A percentile compares a stretch with the other conserved stretches of the same genome.
These are phyloP conservation scores for Ophion obscuratus DNA, from an alignment of 2,888 invertebrate species.

Conservation along the genomic window DNA sequence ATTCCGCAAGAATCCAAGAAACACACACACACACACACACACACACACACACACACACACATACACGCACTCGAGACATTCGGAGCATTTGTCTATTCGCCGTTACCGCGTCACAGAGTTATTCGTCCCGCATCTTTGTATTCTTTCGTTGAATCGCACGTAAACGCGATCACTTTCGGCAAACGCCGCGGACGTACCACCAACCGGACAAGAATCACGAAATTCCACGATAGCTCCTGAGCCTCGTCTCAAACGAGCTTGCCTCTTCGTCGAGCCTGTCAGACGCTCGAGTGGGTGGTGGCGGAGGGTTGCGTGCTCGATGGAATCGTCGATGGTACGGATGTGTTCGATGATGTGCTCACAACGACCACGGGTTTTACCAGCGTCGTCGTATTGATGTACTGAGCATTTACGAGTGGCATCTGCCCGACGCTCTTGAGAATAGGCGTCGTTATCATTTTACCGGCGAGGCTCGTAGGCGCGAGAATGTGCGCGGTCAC, in stretches of 20 bases:
- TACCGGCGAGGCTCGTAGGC: constrained; percentile 87
- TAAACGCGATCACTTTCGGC: constrained; percentile 15
- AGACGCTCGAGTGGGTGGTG: constrained; percentile 78
- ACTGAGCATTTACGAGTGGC: constrained; percentile 89
- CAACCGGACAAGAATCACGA: constrained; percentile 25
- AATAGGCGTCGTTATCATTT: constrained; percentile 86
- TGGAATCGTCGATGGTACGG: constrained; percentile 77
- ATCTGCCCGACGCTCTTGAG: constrained; percentile 87
- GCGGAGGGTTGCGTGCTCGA: constrained; percentile 77
- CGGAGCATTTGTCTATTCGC: neutral
- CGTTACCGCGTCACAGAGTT: constrained; percentile 1
- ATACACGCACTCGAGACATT: neutral
- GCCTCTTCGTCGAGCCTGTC: constrained; percentile 77
- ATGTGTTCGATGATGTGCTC: constrained; percentile 83
- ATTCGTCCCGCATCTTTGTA: neutral
- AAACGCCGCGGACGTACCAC: constrained; percentile 17
- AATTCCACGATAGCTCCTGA: constrained; percentile 47
- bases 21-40: neutral
- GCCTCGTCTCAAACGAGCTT: constrained; percentile 78
- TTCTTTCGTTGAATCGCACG: neutral
- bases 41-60: neutral
- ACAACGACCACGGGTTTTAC: constrained; percentile 90
- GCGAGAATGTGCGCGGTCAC: constrained; percentile 88
- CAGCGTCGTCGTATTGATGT: constrained; percentile 87
- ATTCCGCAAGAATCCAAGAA: neutral